Percentiles rank a stretch among this genome's conserved stretches.
Evolutionary conservation across 1,140 invertebrate genomes (phyloP).

Genomic region (Zelostemma sp.): DNA sequence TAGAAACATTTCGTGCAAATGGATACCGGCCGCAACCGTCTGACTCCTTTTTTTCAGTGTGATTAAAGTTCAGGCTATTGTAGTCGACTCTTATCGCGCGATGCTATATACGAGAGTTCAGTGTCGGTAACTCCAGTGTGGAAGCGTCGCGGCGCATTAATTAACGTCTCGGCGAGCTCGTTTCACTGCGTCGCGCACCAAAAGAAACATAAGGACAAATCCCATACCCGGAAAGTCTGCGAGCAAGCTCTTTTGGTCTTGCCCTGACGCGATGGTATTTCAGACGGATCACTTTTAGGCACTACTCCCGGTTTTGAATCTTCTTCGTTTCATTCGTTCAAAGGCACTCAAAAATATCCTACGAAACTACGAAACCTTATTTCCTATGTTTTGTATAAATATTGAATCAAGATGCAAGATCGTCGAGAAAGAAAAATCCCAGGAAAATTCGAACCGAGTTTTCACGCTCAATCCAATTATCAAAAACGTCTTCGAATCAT

Average conservation of each 20-base stretch:
- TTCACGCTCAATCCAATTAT: too few relatives aligned
- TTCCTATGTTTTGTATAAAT: background rate
- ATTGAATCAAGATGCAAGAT: background rate
- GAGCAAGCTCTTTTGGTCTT: conserved; percentile 31
- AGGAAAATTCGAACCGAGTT: background rate
- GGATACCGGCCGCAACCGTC: conserved; percentile 15
- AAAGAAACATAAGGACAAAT: conserved; percentile 23
- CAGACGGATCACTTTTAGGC: background rate
- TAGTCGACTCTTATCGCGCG: conserved; percentile 23
- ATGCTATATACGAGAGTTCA: conserved; percentile 7
- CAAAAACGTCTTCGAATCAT: too few relatives aligned
- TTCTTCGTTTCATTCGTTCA: conserved; percentile 1
- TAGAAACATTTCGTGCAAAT: conserved; percentile 27
- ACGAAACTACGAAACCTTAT: background rate
- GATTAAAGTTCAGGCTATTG: conserved; percentile 39
- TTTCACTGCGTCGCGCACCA: conserved; percentile 12
- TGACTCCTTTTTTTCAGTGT: conserved; percentile 32
- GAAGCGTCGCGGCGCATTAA: conserved; percentile 50
- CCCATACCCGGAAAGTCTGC: conserved; percentile 16
- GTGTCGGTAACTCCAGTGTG: conserved; percentile 23
- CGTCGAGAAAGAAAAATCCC: background rate
- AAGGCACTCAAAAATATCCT: background rate
- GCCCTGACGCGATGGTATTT: conserved; percentile 10
- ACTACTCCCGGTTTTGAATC: background rate
- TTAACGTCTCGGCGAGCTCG: conserved; percentile 50